These are phyloP conservation scores for Baronia brevicornis DNA, from an alignment of 2,888 invertebrate species.

Conservation along the genomic window DNA sequence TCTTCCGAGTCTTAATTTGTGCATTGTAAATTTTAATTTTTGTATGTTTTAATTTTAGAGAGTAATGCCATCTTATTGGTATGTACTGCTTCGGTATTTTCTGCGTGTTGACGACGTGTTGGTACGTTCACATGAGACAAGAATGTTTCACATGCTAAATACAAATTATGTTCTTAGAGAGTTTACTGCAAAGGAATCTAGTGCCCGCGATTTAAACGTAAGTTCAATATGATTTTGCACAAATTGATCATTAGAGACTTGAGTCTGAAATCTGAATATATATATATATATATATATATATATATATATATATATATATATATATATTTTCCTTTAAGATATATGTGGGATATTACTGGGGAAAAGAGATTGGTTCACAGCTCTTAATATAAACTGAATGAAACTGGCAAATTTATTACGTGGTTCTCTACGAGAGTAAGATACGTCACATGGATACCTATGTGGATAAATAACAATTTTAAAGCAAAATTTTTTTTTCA, in stretches of 20 bases:
- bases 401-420: no score
- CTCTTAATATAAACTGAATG: no score
- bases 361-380: no score
- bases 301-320: slow-evolving; percentile 3
- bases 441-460: no score
- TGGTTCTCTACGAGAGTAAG: no score
- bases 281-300: no score
- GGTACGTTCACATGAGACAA: slow-evolving; percentile 90
- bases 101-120: slow-evolving; percentile 95
- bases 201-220: slow-evolving; percentile 80
- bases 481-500: slow-evolving; percentile 28
- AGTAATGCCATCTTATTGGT: slow-evolving; percentile 96
- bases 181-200: slow-evolving; percentile 86
- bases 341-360: no score
- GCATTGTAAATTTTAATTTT: slow-evolving; percentile 2
- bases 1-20: neutral
- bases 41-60: slow-evolving; percentile 77
- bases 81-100: slow-evolving; percentile 92
- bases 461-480: no score
- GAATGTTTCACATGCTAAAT: slow-evolving; percentile 86
- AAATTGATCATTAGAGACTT: no score
- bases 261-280: no score
- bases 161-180: slow-evolving; percentile 88
- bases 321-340: no score
- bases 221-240: no score